These are phyloP conservation scores for Hippoglossus stenolepis DNA, from an alignment of 2,113 vertebrate species.

Conservation along the genomic window DNA sequence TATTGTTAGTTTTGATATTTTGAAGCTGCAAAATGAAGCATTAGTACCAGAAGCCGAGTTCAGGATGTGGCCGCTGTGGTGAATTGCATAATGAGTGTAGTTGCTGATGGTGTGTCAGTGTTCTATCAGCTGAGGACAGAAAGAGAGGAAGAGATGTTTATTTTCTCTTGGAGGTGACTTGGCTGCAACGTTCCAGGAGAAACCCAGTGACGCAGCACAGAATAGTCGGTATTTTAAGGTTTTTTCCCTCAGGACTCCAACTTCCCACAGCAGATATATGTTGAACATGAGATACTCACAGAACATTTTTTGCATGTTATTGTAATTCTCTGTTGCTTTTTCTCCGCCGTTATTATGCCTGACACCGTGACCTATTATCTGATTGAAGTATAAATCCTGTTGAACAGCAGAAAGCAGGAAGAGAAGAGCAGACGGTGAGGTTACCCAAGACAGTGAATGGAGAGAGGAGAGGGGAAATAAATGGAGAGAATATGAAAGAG, in stretches of 20 bases:
- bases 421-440: slow-evolving; percentile 3
- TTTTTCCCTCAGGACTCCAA: slow-evolving; percentile 7
- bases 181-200: neutral
- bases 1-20: no score
- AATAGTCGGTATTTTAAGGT: slow-evolving; percentile 14
- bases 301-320: neutral
- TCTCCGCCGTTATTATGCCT: slow-evolving; percentile 1
- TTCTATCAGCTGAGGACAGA: slow-evolving; percentile 10
- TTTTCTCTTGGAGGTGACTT: neutral
- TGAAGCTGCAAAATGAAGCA: neutral
- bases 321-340: slow-evolving; percentile 16
- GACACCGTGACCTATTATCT: slow-evolving; percentile 29
- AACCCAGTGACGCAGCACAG: slow-evolving; percentile 18
- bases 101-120: neutral
- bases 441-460: slow-evolving; percentile 7
- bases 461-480: neutral
- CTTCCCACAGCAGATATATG: slow-evolving; percentile 10
- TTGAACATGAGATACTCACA: neutral
- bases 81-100: neutral
- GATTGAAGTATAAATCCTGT: slow-evolving; percentile 38
- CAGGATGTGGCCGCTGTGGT: neutral
- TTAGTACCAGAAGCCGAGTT: neutral
- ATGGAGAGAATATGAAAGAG: slow-evolving; percentile 12
- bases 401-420: neutral
- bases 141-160: neutral